Conservation (phyloP, 2,888 invertebrate genomes). For the Microplitis deprimator region DNA sequence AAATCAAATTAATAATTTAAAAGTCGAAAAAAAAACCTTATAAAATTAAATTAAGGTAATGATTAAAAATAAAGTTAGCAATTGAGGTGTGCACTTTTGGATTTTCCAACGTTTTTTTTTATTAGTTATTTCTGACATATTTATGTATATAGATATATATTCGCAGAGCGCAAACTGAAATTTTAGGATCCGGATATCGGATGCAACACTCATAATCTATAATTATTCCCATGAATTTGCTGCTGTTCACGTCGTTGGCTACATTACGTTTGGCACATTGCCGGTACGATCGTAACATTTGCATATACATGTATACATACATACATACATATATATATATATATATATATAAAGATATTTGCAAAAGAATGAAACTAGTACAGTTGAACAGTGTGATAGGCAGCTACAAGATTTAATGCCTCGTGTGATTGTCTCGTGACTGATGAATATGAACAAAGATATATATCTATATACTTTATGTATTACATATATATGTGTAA, state of each 20-base stretch:
- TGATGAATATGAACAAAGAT: constrained; percentile 41
- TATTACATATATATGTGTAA: neutral
- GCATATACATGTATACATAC: constrained; percentile 23
- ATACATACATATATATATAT: constrained; percentile 17
- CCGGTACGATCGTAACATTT: constrained; percentile 27
- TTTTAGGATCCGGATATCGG: neutral
- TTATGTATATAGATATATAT: neutral
- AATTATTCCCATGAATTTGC: constrained; percentile 49
- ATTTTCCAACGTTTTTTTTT: neutral
- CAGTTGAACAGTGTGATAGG: constrained; percentile 15
- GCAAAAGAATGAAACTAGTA: neutral
- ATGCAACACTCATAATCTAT: constrained; percentile 41
- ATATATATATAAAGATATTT: constrained; percentile 11
- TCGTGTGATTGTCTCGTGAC: constrained; percentile 8
- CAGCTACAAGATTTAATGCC: constrained; percentile 29
- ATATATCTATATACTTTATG: constrained; percentile 2
- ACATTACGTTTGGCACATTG: constrained; percentile 11
- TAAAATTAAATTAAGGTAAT: too few species aligned
- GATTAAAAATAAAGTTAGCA: neutral
- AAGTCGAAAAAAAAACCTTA: too few species aligned
- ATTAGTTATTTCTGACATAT: neutral
- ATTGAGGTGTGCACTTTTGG: neutral
- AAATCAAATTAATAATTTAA: too few species aligned
- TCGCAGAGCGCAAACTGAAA: neutral
- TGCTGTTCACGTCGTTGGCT: constrained; percentile 31